Evolutionary conservation across 1,140 invertebrate genomes (phyloP), one percentile per base, ranked within the genome.

Genomic region (Notospermus geniculatus): DNA sequence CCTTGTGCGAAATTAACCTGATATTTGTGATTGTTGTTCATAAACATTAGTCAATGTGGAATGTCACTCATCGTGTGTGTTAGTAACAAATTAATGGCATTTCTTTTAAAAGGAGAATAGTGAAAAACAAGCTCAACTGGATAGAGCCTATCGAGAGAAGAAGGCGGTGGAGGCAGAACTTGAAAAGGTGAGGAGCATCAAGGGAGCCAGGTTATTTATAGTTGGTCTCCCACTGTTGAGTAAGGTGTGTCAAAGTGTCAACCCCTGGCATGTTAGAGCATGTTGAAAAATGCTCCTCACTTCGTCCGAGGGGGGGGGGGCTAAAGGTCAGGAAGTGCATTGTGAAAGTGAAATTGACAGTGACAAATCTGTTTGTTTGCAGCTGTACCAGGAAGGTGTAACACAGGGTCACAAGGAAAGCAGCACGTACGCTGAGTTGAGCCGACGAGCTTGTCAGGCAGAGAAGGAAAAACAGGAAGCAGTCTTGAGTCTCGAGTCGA

Each of bases 81-180:
- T n/a, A n/a, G n/a, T n/a, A n/a, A n/a, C n/a, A n/a, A n/a, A n/a
- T n/a, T n/a, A n/a, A n/a, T n/a, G n/a, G n/a, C n/a, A n/a, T n/a
- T n/a, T n/a, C n/a, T n/a, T 62, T 25, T 68, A 67, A 25, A 50
- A 79, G 77, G 74, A 77, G 25, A 73, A 65, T 65, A 68, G 71
- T n/a, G 73, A 77, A 56, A 70, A 68, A 41, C 65, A 76, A 61
- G 71, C 74, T 29, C 67, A 70, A 46, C 41, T 78, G 27, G 71
- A 78, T 32, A 67, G 77, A 65, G 72, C 73, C 7, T 45, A 77
- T 0, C 59, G 77, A 58, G 78, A 80, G 55, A 80, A 80, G 56
- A 68, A 76, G 59, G 64, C 73, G 15, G 76, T 72, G 2, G 78
- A 80, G 54, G 63, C 74, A 19, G 78, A 80, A 58, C 54, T 80